Evolutionary conservation across 1,140 invertebrate genomes (phyloP).

Genomic region (Drepana arcuata): DNA sequence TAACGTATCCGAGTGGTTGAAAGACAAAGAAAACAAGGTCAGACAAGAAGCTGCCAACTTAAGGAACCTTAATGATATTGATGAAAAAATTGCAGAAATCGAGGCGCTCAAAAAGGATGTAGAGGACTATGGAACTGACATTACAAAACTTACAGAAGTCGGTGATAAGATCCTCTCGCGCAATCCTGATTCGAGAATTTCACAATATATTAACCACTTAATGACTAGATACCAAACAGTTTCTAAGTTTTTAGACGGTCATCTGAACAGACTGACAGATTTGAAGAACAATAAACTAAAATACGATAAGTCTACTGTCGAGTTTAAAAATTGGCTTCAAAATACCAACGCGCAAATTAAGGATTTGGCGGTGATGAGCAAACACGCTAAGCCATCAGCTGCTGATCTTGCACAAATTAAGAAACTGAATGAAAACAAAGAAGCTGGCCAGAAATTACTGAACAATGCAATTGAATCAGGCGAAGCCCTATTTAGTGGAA

Average conservation of each 20-base stretch:
- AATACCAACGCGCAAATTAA: slow-evolving; percentile 82
- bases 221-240: slow-evolving; percentile 83
- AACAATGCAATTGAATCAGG: slow-evolving; percentile 88
- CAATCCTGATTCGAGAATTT: slow-evolving; percentile 86
- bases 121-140: slow-evolving; percentile 75
- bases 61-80: slow-evolving; percentile 79
- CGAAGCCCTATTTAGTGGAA: slow-evolving; percentile 88
- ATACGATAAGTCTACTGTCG: slow-evolving; percentile 78
- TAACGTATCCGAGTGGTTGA: slow-evolving; percentile 86
- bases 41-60: slow-evolving; percentile 81
- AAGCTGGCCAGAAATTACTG: slow-evolving; percentile 83
- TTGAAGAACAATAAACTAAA: slow-evolving; percentile 77
- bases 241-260: slow-evolving; percentile 78
- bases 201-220: slow-evolving; percentile 85
- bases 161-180: slow-evolving; percentile 82
- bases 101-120: slow-evolving; percentile 77
- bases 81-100: slow-evolving; percentile 81
- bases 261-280: slow-evolving; percentile 79
- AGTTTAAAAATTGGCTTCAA: slow-evolving; percentile 85
- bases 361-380: slow-evolving; percentile 77
- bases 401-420: slow-evolving; percentile 83
- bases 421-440: slow-evolving; percentile 80
- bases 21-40: slow-evolving; percentile 86
- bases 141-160: slow-evolving; percentile 77
- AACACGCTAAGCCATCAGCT: slow-evolving; percentile 78